Base-by-base conservation (phyloP, 2,888 invertebrate species). In the Drosophila falleni region DNA sequence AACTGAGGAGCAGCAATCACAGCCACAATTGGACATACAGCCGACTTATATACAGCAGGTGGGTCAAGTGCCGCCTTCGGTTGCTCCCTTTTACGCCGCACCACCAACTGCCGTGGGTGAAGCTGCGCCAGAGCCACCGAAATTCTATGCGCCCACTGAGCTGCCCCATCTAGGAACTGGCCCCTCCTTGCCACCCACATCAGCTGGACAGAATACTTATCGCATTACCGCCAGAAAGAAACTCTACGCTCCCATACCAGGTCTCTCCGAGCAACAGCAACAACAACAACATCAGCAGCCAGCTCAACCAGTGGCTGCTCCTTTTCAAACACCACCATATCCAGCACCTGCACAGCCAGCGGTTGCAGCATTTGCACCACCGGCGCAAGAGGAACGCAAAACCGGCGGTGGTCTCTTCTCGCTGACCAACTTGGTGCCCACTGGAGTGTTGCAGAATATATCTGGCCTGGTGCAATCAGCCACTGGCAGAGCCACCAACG, bases 201-300 rank as follows among this genome's bases (percentile, higher is more conserved):
- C 71, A 8, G 55, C 61, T 16, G 86, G 68, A 5, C 90, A 89
- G 39, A 92, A 95, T 78, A 94, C 93, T 42, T 97, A 95, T 91
- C 94, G 97, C 37, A 94, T 96, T 61, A 93, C 95, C 0, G 95
- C 95, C 5, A 94, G 94, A 80, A 95, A 96, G 90, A 95, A 96
- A 86, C 93, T 94, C 5, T 97, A 97, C 91, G 97, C 97, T 0
- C 96, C 95, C 84, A 95, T 96, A 82, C 97, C 97, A 0, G 96
- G 97, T 0, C 90, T 97, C 5, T 90, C 90, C 0, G 89, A 90
- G 37, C 84, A 82, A 13, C 74, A 61, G 8, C 58, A 59, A 11
- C 39, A 49, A 13, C 23, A n/a, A 3, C 35, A 51, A 4, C 62
- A 49, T 23, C 41, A 50, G 23, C 73, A 55, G 19, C 70, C 23